A percentile compares a stretch with the other conserved stretches of the same genome.
phyloP scores from a whole-genome alignment of 2,888 invertebrate genomes.

The Ophion ventricosus region DNA sequence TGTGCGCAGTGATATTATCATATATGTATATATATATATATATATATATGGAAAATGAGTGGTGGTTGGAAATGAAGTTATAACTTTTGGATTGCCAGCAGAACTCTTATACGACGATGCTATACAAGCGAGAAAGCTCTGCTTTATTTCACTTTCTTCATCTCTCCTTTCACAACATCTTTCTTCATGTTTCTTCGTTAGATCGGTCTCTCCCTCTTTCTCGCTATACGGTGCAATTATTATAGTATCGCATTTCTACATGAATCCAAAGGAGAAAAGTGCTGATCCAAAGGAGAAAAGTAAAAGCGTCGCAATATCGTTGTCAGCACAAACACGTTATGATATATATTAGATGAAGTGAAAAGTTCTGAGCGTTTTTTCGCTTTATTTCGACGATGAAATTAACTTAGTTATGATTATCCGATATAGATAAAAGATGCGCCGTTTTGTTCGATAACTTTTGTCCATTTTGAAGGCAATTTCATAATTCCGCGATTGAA shows the following conservation, averaged over 20 bases:
- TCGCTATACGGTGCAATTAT: constrained; percentile 27
- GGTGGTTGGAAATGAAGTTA: constrained; percentile 66
- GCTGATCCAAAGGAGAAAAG: constrained; percentile 53
- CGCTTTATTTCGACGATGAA: too few relatives aligned
- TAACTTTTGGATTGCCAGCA: constrained; percentile 68
- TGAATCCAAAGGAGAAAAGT: constrained; percentile 29
- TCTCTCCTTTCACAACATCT: constrained; percentile 54
- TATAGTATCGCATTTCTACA: constrained; percentile 43
- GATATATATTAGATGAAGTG: not conserved
- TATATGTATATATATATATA: not conserved
- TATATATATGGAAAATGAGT: constrained; percentile 29
- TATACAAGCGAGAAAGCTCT: constrained; percentile 40
- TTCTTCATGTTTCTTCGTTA: constrained; percentile 75
- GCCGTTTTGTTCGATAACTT: too few relatives aligned
- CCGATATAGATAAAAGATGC: too few relatives aligned
- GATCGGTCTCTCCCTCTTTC: constrained; percentile 18
- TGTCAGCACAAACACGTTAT: not conserved
- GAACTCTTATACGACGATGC: constrained; percentile 42
- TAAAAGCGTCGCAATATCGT: constrained; percentile 9
- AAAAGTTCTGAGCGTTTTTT: too few relatives aligned
- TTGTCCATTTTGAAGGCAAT: too few relatives aligned
- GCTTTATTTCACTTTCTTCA: constrained; percentile 48
- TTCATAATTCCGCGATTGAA: too few relatives aligned
- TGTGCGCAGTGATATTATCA: not conserved
- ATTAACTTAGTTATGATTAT: too few relatives aligned